A percentile compares a stretch with the other conserved stretches of the same genome.
Conservation (phyloP, 2,113 vertebrate genomes). For the Ranitomeya imitator region DNA sequence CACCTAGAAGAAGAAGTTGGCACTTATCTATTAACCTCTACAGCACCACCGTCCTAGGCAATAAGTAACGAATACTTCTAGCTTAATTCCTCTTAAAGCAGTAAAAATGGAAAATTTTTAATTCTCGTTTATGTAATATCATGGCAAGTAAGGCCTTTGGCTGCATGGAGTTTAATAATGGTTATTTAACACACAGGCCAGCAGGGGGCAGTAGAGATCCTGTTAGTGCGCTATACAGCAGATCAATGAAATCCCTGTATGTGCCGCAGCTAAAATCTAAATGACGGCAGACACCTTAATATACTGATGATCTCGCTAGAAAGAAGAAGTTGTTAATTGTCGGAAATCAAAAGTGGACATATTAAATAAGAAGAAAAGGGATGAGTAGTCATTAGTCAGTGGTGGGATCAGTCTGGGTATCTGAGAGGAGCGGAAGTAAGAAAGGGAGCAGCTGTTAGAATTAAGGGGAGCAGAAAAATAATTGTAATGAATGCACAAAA, state of each 20-base stretch:
- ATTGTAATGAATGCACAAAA: not conserved
- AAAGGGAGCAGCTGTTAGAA: not conserved
- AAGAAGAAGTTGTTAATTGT: not conserved
- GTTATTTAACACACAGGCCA: not conserved
- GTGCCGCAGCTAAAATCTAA: not conserved
- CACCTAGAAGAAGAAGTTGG: too few species aligned
- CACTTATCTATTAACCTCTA: not conserved
- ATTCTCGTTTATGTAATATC: not conserved
- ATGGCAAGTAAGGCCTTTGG: not conserved
- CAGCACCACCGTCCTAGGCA: not conserved
- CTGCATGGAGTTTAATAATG: not conserved
- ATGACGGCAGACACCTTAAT: not conserved
- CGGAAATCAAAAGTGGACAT: not conserved
- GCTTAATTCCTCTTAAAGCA: not conserved
- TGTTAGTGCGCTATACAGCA: slow-evolving; percentile 13
- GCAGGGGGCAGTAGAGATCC: slow-evolving; percentile 18
- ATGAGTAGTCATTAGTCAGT: not conserved
- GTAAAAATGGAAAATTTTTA: not conserved
- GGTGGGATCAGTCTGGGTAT: slow-evolving; percentile 2
- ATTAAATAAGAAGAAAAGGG: not conserved
- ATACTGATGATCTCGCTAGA: not conserved
- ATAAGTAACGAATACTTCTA: not conserved
- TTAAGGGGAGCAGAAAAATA: not conserved
- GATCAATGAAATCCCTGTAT: not conserved
- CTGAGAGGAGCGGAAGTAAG: not conserved